Evolutionary conservation across 2,113 vertebrate genomes (phyloP).

Genomic region (Notothenia rossii): DNA sequence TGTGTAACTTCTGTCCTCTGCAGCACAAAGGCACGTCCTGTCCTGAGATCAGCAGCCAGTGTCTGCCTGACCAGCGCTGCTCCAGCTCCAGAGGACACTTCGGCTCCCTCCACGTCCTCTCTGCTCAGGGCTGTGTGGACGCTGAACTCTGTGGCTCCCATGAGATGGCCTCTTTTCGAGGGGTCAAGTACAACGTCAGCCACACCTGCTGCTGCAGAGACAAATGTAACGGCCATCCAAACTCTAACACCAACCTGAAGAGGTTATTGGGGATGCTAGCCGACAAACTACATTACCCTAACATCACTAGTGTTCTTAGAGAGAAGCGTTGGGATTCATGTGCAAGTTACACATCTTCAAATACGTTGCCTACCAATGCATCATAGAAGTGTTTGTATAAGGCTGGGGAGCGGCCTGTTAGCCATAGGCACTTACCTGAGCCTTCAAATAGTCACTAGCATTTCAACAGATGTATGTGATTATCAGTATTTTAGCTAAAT

Average conservation of each 20-base stretch:
- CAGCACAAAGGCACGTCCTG: slow-evolving; percentile 55
- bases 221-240: slow-evolving; percentile 56
- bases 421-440: slow-evolving; percentile 13
- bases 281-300: background rate
- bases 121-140: slow-evolving; percentile 74
- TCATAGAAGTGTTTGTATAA: background rate
- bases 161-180: slow-evolving; percentile 20
- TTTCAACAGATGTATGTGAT: slow-evolving; percentile 36
- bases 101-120: slow-evolving; percentile 62
- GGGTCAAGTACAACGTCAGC: slow-evolving; percentile 59
- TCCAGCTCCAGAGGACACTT: slow-evolving; percentile 60
- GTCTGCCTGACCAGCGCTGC: slow-evolving; percentile 66
- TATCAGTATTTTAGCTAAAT: background rate
- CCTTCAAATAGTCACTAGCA: slow-evolving; percentile 8
- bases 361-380: background rate
- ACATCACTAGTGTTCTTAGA: background rate
- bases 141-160: slow-evolving; percentile 59
- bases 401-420: slow-evolving; percentile 31
- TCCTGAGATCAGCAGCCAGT: slow-evolving; percentile 57
- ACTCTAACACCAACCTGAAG: slow-evolving; percentile 22
- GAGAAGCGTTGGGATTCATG: slow-evolving; percentile 54
- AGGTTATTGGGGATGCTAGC: slow-evolving; percentile 38
- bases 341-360: slow-evolving; percentile 39
- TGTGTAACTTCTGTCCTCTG: slow-evolving; percentile 75
- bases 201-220: slow-evolving; percentile 77